phyloP scores from a whole-genome alignment of 2,113 vertebrate species.

The Chionis minor region DNA sequence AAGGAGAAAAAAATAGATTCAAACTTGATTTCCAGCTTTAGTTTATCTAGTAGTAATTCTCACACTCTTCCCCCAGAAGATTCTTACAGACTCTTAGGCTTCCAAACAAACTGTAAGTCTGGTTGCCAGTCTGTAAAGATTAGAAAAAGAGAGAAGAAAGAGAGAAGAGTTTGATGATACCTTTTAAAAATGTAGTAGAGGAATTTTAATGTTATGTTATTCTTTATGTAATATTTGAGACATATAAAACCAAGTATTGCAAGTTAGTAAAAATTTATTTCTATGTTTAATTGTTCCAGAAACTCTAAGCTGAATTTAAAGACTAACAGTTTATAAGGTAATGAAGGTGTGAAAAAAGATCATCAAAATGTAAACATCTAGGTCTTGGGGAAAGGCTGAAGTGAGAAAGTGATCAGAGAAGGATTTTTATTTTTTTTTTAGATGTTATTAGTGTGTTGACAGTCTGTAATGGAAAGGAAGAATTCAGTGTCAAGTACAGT shows the following conservation, averaged over 20 bases:
- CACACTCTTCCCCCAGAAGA: background rate
- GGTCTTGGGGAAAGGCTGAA: background rate
- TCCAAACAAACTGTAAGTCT: conserved; percentile 16
- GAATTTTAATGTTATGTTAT: background rate
- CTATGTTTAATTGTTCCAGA: background rate
- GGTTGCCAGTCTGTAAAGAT: background rate
- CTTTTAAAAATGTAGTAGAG: background rate
- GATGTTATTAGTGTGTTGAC: background rate
- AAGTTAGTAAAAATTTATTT: background rate
- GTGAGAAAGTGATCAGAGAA: background rate
- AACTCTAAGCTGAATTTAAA: background rate
- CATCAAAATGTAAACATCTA: background rate
- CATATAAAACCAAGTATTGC: background rate
- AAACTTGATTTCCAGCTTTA: conserved; percentile 44
- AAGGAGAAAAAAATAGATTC: background rate
- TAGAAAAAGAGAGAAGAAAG: background rate
- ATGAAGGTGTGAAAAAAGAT: background rate
- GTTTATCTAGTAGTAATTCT: conserved; percentile 9
- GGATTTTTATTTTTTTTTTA: background rate
- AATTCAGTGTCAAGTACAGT: background rate
- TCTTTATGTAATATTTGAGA: background rate
- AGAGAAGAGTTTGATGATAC: background rate
- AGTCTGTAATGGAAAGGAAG: background rate
- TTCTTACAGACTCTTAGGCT: conserved; percentile 4
- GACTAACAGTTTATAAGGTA: background rate